Evolutionary conservation across 2,113 vertebrate genomes (phyloP), one percentile per base, ranked within the genome.

Genomic region (Polypterus bichir): DNA sequence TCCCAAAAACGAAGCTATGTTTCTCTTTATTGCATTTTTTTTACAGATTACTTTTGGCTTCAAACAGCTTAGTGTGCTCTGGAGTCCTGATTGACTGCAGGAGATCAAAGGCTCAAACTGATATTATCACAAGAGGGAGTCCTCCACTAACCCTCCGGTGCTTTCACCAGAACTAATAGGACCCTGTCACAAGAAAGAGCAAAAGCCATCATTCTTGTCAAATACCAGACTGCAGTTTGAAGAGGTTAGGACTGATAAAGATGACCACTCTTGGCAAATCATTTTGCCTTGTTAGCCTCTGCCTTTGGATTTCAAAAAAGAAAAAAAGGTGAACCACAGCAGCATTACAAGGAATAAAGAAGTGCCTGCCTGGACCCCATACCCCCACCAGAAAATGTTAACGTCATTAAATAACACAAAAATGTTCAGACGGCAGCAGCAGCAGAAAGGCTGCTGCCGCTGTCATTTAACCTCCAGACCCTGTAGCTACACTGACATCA

Each of bases 101-200:
- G 5, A 58, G 6, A 44, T 45, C 44, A 45, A 58, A 52, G 51
- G 7, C 51, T 10, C 10, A 7, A 10, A 52, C 51, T 8, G 44
- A 27, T 45, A 27, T 44, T 27, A 58, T 8, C 44, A 58, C 44
- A 27, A 58, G 3, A 44, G 46, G 44, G 3, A 45, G 44, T 3
- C n/a, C 46, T 7, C 44, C 27, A 27, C 56, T 58, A 58, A 5
- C 4, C 4, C 56, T 45, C 56, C 56, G 8, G 8, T 7, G 44
- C 44, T 58, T 58, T 45, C 56, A 44, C 5, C 56, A 58, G 56
- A 58, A 58, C 56, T 58, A 58, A 58, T 44, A 45, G 56, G 56
- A 7, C 11, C 46, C 46, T 44, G 9, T 44, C 7, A 58, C 56
- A 45, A 45, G 56, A 58, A 7, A 58, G 44, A 27, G 56, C 6